Base-by-base conservation (phyloP, 2,888 invertebrate genomes). In the Thumatha senex region DNA sequence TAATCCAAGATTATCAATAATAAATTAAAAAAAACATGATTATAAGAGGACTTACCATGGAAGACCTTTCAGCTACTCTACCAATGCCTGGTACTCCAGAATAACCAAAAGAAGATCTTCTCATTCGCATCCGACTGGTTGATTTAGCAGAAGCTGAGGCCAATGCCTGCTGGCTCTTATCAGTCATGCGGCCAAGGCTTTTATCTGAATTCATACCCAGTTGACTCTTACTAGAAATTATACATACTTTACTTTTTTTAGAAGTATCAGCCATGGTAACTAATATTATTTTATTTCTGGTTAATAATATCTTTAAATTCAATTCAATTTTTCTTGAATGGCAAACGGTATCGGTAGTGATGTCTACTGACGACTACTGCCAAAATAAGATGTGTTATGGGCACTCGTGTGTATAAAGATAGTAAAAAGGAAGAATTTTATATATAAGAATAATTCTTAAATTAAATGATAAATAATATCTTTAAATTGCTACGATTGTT, bases 81-180 rank as follows among this genome's bases (percentile, higher is more conserved):
- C 42, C 42, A 34, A 89, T 71, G 0, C 88, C 86, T 9, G 83
- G 62, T 0, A 88, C 72, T 10, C 77, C 74, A n/a, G 67, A 4
- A 35, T 85, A 90, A 0, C 89, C 89, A 54, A 65, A 87, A 0
- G 89, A 87, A 0, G 48, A 58, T 49, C 51, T 76, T 2, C 89
- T 67, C 11, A 86, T 31, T 48, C 52, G 81, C 43, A 85, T 10
- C n/a, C 89, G 72, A 14, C 88, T 87, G 50, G 76, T 59, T n/a
- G 15, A 18, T 11, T 18, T 42, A 9, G 1, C 33, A 18, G 42
- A 33, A n/a, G n/a, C 42, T 1, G 31, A n/a, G n/a, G 33, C 18
- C 15, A 18, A 18, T 4, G 15, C 18, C 2, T 13, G 3, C 0
- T 2, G 10, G 10, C 15, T 15, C 36, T 11, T 36, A 36, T 36